Evolutionary conservation across 2,888 invertebrate genomes (phyloP), one percentile per base, ranked within the genome.

Genomic region (Pandemis heparana): DNA sequence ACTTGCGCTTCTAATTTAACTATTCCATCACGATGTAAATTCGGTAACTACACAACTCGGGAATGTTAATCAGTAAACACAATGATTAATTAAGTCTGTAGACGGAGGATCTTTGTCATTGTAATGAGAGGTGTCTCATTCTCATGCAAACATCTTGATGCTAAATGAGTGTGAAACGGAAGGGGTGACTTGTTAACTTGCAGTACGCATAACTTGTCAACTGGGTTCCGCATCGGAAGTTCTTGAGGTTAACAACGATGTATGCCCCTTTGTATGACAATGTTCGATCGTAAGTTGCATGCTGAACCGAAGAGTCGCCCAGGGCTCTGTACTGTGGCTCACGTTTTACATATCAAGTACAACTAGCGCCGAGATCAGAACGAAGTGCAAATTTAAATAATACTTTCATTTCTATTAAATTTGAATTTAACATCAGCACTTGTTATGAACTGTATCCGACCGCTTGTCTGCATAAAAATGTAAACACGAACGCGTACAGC

Each of bases 61-160:
- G 75, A 66, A 77, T 77, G 77, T 75, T 75, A 75, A 78, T 77
- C 76, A 75, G 73, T 66, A 65, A 76, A 76, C 69, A 75, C 77
- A 77, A 79, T 78, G 78, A 79, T 77, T 77, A 79, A 79, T 78
- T 79, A 78, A 79, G 74, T 76, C 75, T 70, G 74, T 39, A 65
- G 62, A 43, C 61, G 75, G 68, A 41, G 70, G 53, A 64, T 73
- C 76, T 74, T 79, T 79, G 78, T 79, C 79, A 79, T 79, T 79
- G 75, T 76, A 77, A 79, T 79, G 75, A 76, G 77, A 63, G 66
- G 73, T 64, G 68, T 68, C 64, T 75, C 70, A 75, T 78, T 77
- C 77, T 72, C 74, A 77, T 77, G 79, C 77, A 63, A 76, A 77
- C 77, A 69, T 70, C 70, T 74, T 18, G 60, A 59, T 66, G 39